Conservation (phyloP, 2,113 vertebrate species). For the Vanacampus margaritifer region DNA sequence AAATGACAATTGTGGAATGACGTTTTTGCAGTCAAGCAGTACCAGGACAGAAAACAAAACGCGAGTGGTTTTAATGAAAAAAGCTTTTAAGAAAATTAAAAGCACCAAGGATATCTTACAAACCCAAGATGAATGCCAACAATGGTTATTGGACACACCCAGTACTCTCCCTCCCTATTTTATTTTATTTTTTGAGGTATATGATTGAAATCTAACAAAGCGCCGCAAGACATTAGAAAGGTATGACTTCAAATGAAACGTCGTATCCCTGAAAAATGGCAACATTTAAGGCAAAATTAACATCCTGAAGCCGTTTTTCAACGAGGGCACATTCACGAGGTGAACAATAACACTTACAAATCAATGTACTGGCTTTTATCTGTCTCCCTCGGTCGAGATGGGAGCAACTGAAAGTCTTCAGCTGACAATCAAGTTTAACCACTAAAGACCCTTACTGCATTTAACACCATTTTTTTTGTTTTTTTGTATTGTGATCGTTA, state of each 20-base stretch:
- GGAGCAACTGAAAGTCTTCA: constrained; percentile 33
- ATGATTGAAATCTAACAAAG: not conserved
- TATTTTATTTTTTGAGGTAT: not conserved
- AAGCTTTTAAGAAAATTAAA: not conserved
- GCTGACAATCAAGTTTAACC: constrained; percentile 38
- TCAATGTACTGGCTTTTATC: constrained; percentile 48
- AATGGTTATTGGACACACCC: constrained; percentile 16
- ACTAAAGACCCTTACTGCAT: constrained; percentile 16
- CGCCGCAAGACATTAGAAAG: not conserved
- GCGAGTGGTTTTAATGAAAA: not conserved
- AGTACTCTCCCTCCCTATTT: not conserved
- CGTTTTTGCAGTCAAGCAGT: not conserved
- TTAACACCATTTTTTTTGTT: not conserved
- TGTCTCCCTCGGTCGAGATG: constrained; percentile 52
- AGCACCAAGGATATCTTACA: not conserved
- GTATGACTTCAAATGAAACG: not conserved
- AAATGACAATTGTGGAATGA: not conserved
- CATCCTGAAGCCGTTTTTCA: constrained; percentile 64
- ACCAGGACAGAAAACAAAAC: not conserved
- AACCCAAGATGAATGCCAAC: not conserved
- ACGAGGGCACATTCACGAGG: constrained; percentile 63
- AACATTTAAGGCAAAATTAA: constrained; percentile 72
- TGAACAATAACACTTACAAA: constrained; percentile 55
- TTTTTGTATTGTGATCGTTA: not conserved
- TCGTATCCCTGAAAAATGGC: constrained; percentile 4